A percentile compares a stretch with the other conserved stretches of the same genome.
Conservation (phyloP, 92 coral and sea anemone genomes). For the Anthopleura xanthogrammica region DNA sequence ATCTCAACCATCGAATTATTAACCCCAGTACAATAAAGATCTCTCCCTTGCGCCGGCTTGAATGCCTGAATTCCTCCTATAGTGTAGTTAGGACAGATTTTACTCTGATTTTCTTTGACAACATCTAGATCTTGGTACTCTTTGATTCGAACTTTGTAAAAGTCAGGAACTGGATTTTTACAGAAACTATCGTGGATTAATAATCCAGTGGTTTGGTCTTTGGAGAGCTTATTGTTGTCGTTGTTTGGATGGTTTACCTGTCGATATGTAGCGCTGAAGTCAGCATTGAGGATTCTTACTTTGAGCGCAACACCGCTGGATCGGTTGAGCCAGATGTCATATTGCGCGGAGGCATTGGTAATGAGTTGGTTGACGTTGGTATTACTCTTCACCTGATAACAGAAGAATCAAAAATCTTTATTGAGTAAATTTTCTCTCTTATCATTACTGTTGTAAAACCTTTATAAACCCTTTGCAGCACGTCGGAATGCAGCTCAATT, state of each 20-base stretch:
- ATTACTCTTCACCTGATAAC: conserved; percentile 35
- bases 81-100: conserved; percentile 59
- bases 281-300: conserved; percentile 40
- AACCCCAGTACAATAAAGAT: conserved; percentile 60
- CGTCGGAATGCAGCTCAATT: too few relatives aligned
- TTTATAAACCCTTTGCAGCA: too few relatives aligned
- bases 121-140: conserved; percentile 40
- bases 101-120: conserved; percentile 27
- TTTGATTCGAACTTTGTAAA: conserved; percentile 33
- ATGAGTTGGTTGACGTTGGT: conserved; percentile 36
- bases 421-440: too few relatives aligned
- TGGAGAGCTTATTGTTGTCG: conserved; percentile 43
- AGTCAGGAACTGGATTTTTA: conserved; percentile 60
- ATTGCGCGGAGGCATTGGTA: conserved; percentile 33
- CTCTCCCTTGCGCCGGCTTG: conserved; percentile 20
- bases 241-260: conserved; percentile 52
- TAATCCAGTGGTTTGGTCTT: background rate
- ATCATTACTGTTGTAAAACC: too few relatives aligned
- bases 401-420: background rate
- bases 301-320: conserved; percentile 62
- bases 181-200: conserved; percentile 43
- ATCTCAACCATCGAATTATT: conserved; percentile 51
- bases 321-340: conserved; percentile 66
- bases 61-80: background rate
- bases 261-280: conserved; percentile 65